These are phyloP conservation scores for Schizaphis graminum DNA, from an alignment of 2,888 invertebrate genomes.

Conservation along the genomic window DNA sequence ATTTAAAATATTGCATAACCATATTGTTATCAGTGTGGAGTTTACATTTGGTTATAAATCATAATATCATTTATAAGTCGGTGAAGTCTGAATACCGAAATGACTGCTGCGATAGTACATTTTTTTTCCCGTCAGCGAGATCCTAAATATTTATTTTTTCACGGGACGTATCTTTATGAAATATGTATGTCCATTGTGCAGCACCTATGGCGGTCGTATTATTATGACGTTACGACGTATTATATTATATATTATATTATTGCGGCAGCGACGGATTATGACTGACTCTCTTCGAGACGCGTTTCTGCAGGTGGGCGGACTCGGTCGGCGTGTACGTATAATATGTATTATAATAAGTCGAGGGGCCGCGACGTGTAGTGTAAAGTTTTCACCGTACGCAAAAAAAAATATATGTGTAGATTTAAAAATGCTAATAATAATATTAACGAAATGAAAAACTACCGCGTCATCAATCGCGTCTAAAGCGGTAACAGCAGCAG, in stretches of 20 bases:
- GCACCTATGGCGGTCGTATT: neutral
- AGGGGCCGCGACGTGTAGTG: neutral
- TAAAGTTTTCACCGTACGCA: slow-evolving; percentile 6
- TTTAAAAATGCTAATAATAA: neutral
- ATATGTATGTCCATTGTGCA: neutral
- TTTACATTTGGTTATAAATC: neutral
- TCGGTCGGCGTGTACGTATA: neutral
- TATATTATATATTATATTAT: neutral
- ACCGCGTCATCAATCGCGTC: slow-evolving; percentile 50
- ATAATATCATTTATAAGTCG: neutral
- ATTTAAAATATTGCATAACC: neutral
- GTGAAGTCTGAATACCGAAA: neutral
- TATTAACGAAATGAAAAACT: slow-evolving; percentile 18
- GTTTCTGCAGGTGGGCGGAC: neutral
- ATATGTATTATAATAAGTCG: neutral
- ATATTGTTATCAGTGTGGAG: neutral
- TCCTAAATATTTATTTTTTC: neutral
- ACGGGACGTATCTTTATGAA: neutral
- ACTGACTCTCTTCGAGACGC: neutral
- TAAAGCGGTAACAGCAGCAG: neutral
- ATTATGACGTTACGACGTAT: neutral
- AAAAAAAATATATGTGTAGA: neutral
- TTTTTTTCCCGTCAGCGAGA: neutral
- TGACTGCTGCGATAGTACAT: neutral
- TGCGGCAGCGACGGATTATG: neutral